Conservation (phyloP, 2,888 invertebrate species). For the Sesia bembeciformis region DNA sequence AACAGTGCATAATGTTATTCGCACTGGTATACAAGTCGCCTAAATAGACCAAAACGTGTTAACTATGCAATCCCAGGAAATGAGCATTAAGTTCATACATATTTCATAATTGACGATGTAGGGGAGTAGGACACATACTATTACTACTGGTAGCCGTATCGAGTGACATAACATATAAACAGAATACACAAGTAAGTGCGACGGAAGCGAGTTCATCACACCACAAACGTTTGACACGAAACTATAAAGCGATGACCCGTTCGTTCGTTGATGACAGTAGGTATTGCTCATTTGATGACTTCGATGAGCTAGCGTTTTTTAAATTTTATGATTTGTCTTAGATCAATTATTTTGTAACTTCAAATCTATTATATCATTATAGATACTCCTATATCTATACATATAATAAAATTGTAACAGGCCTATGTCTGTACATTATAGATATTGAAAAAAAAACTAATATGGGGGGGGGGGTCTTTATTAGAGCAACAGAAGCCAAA, state of each 20-base stretch:
- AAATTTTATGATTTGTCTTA: too few relatives aligned
- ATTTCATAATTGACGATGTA: slow-evolving; percentile 32
- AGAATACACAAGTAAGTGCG: slow-evolving; percentile 4
- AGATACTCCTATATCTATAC: too few relatives aligned
- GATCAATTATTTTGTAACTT: too few relatives aligned
- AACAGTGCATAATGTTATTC: slow-evolving; percentile 18
- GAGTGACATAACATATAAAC: slow-evolving; percentile 24
- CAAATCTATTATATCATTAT: too few relatives aligned
- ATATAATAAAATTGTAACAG: too few relatives aligned
- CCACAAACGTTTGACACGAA: slow-evolving; percentile 26
- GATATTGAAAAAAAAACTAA: too few relatives aligned
- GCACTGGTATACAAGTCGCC: slow-evolving; percentile 7
- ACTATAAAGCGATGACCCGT: slow-evolving; percentile 12
- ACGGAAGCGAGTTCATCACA: slow-evolving; percentile 46
- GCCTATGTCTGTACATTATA: too few relatives aligned
- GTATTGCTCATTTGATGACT: too few relatives aligned
- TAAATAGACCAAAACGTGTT: slow-evolving; percentile 1
- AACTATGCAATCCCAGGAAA: slow-evolving; percentile 11
- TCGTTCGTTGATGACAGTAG: too few relatives aligned
- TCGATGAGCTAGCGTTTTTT: too few relatives aligned
- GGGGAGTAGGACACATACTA: slow-evolving; percentile 33
- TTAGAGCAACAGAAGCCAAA: too few relatives aligned
- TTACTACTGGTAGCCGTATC: slow-evolving; percentile 18
- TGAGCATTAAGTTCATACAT: slow-evolving; percentile 14
- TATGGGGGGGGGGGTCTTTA: too few relatives aligned